Percentiles rank a stretch among this genome's conserved stretches.
Conservation (phyloP, 92 coral and sea anemone genomes). For the Epizoanthus ramosus region DNA sequence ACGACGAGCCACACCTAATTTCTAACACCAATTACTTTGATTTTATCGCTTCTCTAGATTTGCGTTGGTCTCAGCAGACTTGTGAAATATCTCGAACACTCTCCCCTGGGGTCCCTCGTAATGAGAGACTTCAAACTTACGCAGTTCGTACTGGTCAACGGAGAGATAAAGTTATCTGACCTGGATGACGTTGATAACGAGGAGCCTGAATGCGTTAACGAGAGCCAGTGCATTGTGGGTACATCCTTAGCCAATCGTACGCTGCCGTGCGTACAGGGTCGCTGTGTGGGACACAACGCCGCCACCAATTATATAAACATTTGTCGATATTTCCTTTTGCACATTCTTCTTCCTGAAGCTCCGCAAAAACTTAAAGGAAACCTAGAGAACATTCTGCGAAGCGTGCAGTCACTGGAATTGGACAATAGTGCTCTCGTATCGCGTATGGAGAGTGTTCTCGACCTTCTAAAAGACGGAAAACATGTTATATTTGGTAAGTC, state of each 20-base stretch:
- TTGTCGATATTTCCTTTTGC: slow-evolving; percentile 63
- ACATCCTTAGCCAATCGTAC: slow-evolving; percentile 64
- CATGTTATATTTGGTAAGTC: slow-evolving; percentile 57
- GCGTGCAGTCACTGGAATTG: slow-evolving; percentile 48
- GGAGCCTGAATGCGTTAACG: slow-evolving; percentile 63
- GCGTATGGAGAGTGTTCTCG: slow-evolving; percentile 66
- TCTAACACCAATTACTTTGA: not conserved
- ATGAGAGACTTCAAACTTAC: slow-evolving; percentile 87
- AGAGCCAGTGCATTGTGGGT: slow-evolving; percentile 74
- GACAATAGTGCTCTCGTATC: slow-evolving; percentile 62
- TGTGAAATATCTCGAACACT: slow-evolving; percentile 63
- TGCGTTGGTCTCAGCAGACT: slow-evolving; percentile 87
- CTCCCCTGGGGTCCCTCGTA: slow-evolving; percentile 89
- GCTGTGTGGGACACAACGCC: slow-evolving; percentile 73
- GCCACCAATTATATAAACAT: slow-evolving; percentile 63
- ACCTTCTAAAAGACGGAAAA: slow-evolving; percentile 64
- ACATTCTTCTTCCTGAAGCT: slow-evolving; percentile 83
- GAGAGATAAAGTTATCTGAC: slow-evolving; percentile 86
- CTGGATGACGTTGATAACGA: slow-evolving; percentile 96
- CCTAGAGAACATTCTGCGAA: slow-evolving; percentile 53
- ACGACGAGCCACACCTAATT: no score
- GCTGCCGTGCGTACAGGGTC: slow-evolving; percentile 67
- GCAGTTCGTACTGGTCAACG: slow-evolving; percentile 87
- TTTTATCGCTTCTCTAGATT: slow-evolving; percentile 57
- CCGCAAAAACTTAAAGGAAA: slow-evolving; percentile 58